phyloP scores from a whole-genome alignment of 2,113 vertebrate genomes.

The Ceyx melanurus region DNA sequence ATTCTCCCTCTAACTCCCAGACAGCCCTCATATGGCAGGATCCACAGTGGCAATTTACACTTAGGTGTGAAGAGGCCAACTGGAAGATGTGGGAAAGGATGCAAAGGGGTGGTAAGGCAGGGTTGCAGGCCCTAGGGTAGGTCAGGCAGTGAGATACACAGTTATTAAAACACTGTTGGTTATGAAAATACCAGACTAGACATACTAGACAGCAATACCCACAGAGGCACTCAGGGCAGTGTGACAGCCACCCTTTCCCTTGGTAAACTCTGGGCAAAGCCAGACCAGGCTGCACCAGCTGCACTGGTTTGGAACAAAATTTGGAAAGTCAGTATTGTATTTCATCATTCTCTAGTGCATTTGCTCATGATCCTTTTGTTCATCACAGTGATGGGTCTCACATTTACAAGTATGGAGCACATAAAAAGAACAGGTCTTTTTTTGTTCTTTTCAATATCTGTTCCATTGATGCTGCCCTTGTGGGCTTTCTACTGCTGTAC shows the following conservation, averaged over 20 bases:
- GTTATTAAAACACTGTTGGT: neutral
- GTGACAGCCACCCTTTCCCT: rapidly evolving
- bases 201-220: neutral
- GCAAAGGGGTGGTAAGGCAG: neutral
- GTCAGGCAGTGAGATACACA: neutral
- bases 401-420: conserved; percentile 24
- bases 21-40: rapidly evolving
- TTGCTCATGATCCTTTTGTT: conserved; percentile 10
- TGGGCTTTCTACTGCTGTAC: conserved; percentile 47
- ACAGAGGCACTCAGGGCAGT: neutral
- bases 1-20: rapidly evolving
- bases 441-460: conserved; percentile 54
- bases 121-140: neutral
- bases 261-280: neutral
- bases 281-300: neutral
- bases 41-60: rapidly evolving
- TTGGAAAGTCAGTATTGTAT: neutral
- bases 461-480: conserved; percentile 36
- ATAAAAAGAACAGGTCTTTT: neutral
- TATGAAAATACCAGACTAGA: neutral
- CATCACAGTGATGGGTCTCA: conserved; percentile 25
- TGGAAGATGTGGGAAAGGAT: neutral
- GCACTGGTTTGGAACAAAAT: neutral
- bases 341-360: neutral
- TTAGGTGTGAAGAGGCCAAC: rapidly evolving